These are phyloP conservation scores for Lophius americanus DNA, from an alignment of 2,797 vertebrate genomes.

Conservation along the genomic window DNA sequence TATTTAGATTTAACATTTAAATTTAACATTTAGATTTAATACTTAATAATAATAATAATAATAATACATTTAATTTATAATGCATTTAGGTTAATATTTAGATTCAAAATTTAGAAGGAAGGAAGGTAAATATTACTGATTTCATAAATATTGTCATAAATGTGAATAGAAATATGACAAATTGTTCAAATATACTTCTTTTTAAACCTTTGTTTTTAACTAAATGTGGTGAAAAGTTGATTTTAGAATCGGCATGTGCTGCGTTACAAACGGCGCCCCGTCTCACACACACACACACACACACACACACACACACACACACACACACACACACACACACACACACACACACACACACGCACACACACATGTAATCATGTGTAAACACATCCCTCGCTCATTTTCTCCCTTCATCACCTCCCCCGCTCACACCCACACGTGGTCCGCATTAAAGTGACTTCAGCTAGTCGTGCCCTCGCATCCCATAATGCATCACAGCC, in stretches of 20 bases:
- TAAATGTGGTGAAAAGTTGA: not conserved
- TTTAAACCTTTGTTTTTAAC: too few relatives aligned
- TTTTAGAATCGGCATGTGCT: slow-evolving; percentile 8
- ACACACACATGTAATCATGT: slow-evolving; percentile 22
- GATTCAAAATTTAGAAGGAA: too few relatives aligned
- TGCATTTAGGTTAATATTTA: too few relatives aligned
- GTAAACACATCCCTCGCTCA: slow-evolving; percentile 24
- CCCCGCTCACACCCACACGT: slow-evolving; percentile 12
- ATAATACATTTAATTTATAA: too few relatives aligned
- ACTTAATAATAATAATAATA: too few relatives aligned
- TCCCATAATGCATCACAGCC: slow-evolving; percentile 37
- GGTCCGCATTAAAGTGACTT: slow-evolving; percentile 27
- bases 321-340: not conserved
- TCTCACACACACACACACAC: not conserved
- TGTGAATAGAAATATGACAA: too few relatives aligned
- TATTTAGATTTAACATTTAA: too few relatives aligned
- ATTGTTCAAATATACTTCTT: too few relatives aligned
- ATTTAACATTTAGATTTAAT: too few relatives aligned
- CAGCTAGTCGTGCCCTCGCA: slow-evolving; percentile 42
- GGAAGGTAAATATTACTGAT: too few relatives aligned
- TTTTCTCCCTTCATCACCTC: not conserved
- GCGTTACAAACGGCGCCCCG: not conserved
- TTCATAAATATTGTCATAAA: too few relatives aligned
- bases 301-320: not conserved
- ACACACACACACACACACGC: not conserved